These are phyloP conservation scores for Maniola hyperantus DNA, from an alignment of 2,888 invertebrate species.

Conservation along the genomic window DNA sequence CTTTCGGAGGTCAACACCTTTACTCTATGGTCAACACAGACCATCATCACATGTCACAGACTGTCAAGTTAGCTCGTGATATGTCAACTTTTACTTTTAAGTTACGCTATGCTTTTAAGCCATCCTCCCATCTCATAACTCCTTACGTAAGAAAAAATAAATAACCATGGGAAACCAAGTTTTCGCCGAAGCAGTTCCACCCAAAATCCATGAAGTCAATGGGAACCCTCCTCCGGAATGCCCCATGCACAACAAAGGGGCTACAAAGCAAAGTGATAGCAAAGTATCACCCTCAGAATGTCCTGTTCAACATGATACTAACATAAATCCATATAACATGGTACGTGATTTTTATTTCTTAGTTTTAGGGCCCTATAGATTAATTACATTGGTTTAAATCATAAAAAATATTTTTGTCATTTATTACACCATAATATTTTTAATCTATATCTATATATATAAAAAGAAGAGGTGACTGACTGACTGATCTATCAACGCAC, in stretches of 20 bases:
- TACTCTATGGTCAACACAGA: no score
- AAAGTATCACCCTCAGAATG: constrained; percentile 83
- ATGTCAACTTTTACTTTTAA: no score
- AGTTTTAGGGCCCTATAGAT: not conserved
- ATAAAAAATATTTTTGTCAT: not conserved
- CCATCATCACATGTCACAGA: no score
- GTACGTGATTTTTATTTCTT: constrained; percentile 58
- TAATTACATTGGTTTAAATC: not conserved
- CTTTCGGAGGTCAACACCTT: no score
- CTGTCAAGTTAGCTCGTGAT: no score
- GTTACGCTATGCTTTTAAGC: no score
- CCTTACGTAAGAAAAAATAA: constrained; percentile 75
- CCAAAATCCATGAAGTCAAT: constrained; percentile 47
- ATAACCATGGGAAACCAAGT: constrained; percentile 71
- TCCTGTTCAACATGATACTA: constrained; percentile 85
- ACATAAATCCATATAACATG: constrained; percentile 93
- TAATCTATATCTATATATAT: no score
- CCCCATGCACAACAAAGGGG: constrained; percentile 89
- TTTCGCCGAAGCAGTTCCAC: constrained; percentile 61
- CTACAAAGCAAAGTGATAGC: constrained; percentile 43
- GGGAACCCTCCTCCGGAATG: constrained; percentile 88
- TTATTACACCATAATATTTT: not conserved
- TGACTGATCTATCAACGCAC: no score
- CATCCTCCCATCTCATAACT: no score
- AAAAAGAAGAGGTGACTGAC: no score